phyloP scores from a whole-genome alignment of 2,888 invertebrate species.

The Prenolepis imparis region DNA sequence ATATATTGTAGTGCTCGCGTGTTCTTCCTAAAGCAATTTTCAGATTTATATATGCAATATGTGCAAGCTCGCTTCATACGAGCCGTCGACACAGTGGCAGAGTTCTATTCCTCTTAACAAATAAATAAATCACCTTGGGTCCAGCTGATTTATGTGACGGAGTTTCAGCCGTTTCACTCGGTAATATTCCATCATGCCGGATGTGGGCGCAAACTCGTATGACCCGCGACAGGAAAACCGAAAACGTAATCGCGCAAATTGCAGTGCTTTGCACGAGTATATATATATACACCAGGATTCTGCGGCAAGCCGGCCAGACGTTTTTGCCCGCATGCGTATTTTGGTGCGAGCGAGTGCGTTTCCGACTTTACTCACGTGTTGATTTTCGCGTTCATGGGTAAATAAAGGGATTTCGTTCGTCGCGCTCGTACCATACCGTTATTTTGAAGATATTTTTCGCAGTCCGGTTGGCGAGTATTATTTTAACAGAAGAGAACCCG shows the following conservation, averaged over 20 bases:
- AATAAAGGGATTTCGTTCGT: slow-evolving; percentile 57
- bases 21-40: slow-evolving; percentile 66
- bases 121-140: slow-evolving; percentile 74
- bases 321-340: slow-evolving; percentile 50
- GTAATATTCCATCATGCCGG: slow-evolving; percentile 52
- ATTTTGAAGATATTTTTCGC: slow-evolving; percentile 56
- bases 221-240: slow-evolving; percentile 52
- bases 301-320: slow-evolving; percentile 43
- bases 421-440: slow-evolving; percentile 31
- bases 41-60: slow-evolving; percentile 63
- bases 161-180: slow-evolving; percentile 57
- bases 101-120: slow-evolving; percentile 71
- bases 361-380: slow-evolving; percentile 52
- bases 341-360: slow-evolving; percentile 35
- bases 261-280: slow-evolving; percentile 63
- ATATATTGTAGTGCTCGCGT: slow-evolving; percentile 16
- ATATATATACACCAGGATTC: slow-evolving; percentile 13
- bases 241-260: slow-evolving; percentile 66
- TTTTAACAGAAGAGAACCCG: slow-evolving; percentile 32
- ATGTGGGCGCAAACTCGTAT: slow-evolving; percentile 44
- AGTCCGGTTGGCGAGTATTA: slow-evolving; percentile 44
- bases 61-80: slow-evolving; percentile 36
- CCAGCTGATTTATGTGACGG: slow-evolving; percentile 66
- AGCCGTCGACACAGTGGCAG: slow-evolving; percentile 48
- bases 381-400: slow-evolving; percentile 55